These are phyloP conservation scores for Cyprinus carpio DNA, from an alignment of 2,113 vertebrate genomes.

Conservation along the genomic window DNA sequence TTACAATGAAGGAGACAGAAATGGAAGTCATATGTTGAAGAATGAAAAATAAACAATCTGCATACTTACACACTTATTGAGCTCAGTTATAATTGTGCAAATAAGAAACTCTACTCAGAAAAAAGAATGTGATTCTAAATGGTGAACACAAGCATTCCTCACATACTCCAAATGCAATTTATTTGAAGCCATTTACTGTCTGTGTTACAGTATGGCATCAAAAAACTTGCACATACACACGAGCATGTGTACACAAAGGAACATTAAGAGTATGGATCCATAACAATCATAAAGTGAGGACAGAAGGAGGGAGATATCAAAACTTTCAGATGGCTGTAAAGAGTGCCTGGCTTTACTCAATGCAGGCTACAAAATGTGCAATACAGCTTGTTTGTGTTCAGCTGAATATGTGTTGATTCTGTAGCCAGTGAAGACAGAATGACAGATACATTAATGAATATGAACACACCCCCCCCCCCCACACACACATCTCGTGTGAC, in stretches of 20 bases:
- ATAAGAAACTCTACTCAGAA: not conserved
- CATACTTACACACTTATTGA: not conserved
- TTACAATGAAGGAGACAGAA: not conserved
- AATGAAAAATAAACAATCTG: not conserved
- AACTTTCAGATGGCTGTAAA: not conserved
- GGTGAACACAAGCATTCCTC: not conserved
- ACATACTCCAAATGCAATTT: not conserved
- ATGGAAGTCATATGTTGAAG: not conserved
- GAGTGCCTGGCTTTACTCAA: not conserved
- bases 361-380: conserved; percentile 26
- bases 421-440: conserved; percentile 17
- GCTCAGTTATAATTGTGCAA: not conserved
- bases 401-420: conserved; percentile 1
- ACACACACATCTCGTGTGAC: too few species aligned
- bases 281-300: not conserved
- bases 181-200: conserved; percentile 1
- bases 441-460: conserved; percentile 36
- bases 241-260: not conserved
- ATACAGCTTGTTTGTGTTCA: conserved; percentile 9
- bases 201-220: not conserved
- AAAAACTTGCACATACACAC: conserved; percentile 30
- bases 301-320: not conserved
- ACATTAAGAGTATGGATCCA: not conserved
- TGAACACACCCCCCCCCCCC: conserved; percentile 16
- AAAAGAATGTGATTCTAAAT: conserved; percentile 1